A percentile compares a stretch with the other conserved stretches of the same genome.
These are phyloP conservation scores for Acleris holmiana DNA, from an alignment of 2,888 invertebrate genomes.

Conservation along the genomic window DNA sequence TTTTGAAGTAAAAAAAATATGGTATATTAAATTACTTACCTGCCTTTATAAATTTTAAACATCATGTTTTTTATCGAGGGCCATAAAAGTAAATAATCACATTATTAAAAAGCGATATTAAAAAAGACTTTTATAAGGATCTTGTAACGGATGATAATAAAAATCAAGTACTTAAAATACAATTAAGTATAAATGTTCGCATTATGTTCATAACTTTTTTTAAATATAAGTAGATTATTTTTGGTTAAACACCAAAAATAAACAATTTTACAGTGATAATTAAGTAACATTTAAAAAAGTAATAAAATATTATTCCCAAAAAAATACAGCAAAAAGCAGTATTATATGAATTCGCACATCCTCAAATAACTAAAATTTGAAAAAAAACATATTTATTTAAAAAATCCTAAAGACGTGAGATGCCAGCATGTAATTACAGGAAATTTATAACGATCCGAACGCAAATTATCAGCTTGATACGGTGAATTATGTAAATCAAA, in stretches of 20 bases:
- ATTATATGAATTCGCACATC: too few relatives aligned
- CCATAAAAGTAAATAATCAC: conserved; percentile 21
- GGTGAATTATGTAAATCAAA: conserved; percentile 59
- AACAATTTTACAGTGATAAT: too few relatives aligned
- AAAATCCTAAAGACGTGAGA: conserved; percentile 48
- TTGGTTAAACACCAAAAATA: too few relatives aligned
- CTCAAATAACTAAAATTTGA: too few relatives aligned
- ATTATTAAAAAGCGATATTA: conserved; percentile 40
- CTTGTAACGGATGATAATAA: conserved; percentile 64
- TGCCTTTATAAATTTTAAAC: conserved; percentile 6
- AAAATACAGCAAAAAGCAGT: too few relatives aligned
- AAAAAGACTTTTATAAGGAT: conserved; percentile 62
- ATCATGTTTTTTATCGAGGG: conserved; percentile 10
- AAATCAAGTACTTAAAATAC: too few relatives aligned
- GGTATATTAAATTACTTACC: conserved; percentile 24
- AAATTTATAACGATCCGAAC: conserved; percentile 58
- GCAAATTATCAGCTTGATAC: conserved; percentile 56
- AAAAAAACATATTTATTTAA: conserved; percentile 14
- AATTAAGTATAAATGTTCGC: too few relatives aligned
- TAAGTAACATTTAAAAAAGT: too few relatives aligned
- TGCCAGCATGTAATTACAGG: conserved; percentile 60
- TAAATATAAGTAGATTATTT: too few relatives aligned
- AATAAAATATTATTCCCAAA: too few relatives aligned
- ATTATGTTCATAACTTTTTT: too few relatives aligned
- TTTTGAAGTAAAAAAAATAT: too few relatives aligned